These are phyloP conservation scores for Achroia grisella DNA, from an alignment of 1,140 invertebrate genomes.

Conservation along the genomic window DNA sequence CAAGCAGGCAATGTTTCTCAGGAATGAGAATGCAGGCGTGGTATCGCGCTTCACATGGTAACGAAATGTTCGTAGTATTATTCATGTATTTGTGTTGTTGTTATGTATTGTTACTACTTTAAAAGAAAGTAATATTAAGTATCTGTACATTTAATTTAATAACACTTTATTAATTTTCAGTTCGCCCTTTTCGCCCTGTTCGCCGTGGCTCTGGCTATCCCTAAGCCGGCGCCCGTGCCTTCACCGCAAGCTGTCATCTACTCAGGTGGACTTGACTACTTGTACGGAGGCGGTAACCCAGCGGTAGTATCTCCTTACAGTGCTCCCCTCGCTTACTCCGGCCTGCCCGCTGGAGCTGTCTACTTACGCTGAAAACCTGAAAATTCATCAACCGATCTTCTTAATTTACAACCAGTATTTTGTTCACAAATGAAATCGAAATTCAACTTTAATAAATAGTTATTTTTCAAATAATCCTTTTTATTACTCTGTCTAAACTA, in stretches of 20 bases:
- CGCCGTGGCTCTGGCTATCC: slow-evolving; percentile 31
- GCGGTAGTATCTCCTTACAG: slow-evolving; percentile 6
- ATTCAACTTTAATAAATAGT: no score
- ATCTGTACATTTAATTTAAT: no score
- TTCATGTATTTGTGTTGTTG: no score
- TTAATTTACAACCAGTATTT: not conserved
- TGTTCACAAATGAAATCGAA: not conserved
- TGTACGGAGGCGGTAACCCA: slow-evolving; percentile 1
- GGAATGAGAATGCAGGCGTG: no score
- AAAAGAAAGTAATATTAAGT: no score
- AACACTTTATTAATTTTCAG: slow-evolving; percentile 14
- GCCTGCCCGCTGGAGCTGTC: not conserved
- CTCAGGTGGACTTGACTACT: slow-evolving; percentile 16
- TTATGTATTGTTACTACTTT: no score
- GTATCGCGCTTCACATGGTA: no score
- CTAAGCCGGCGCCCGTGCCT: slow-evolving; percentile 7
- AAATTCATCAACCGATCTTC: no score
- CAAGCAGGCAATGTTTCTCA: no score
- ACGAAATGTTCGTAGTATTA: no score
- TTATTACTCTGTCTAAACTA: no score
- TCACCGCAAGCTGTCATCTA: slow-evolving; percentile 10
- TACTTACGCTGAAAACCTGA: slow-evolving; percentile 3
- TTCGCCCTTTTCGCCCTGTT: slow-evolving; percentile 33
- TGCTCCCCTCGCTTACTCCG: slow-evolving; percentile 5
- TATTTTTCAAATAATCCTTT: no score